Percentiles rank a stretch among this genome's conserved stretches.
Evolutionary conservation across 2,888 invertebrate genomes (phyloP).

Genomic region (Podabrus alpinus): DNA sequence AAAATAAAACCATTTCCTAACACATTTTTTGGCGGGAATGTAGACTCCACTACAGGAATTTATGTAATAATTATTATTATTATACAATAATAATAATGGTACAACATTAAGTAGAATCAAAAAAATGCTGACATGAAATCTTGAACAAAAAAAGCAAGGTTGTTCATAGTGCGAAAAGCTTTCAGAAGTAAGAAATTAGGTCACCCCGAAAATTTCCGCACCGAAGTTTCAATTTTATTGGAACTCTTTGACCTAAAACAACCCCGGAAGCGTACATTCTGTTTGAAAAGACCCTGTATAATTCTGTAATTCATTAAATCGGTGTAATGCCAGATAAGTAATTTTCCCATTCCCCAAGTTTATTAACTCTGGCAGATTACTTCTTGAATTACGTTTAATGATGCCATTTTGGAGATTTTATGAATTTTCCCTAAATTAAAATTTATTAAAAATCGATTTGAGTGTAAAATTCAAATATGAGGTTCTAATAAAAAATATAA

Average conservation of each 20-base stretch:
- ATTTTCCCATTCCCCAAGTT: neutral
- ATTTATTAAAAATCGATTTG: neutral
- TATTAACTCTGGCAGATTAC: neutral
- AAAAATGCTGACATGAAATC: no score
- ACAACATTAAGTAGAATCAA: no score
- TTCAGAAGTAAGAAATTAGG: neutral
- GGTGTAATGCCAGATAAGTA: neutral
- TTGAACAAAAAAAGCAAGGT: no score
- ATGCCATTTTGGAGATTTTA: neutral
- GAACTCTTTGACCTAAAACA: neutral
- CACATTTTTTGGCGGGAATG: no score
- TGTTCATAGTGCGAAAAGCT: neutral
- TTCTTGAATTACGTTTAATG: neutral
- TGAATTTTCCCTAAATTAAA: neutral
- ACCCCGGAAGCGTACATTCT: neutral
- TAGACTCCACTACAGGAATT: no score
- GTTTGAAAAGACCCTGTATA: neutral
- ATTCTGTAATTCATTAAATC: neutral
- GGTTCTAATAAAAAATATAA: slow-evolving; percentile 4
- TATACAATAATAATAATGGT: no score
- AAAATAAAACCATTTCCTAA: no score
- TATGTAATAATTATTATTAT: no score
- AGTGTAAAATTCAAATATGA: neutral
- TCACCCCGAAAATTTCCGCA: neutral
- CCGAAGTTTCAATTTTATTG: neutral